These are phyloP conservation scores for Apamea epomidion DNA, from an alignment of 2,888 invertebrate species.

Conservation along the genomic window DNA sequence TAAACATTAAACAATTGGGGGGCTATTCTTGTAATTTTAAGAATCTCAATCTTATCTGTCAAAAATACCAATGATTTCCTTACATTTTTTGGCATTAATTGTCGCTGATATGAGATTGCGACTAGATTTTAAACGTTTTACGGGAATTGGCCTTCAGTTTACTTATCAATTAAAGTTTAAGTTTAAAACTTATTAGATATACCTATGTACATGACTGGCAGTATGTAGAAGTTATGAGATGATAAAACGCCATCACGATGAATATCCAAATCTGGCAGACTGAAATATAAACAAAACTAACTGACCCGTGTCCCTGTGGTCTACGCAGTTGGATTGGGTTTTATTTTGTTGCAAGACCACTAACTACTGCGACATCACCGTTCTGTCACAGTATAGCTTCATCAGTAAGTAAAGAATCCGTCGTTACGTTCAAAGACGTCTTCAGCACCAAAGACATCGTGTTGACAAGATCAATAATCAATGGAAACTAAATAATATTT, in stretches of 20 bases:
- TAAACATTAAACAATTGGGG: background rate
- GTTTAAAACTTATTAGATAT: too few species aligned
- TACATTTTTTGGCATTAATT: too few species aligned
- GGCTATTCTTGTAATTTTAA: too few species aligned
- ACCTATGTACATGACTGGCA: background rate
- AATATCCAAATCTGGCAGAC: constrained; percentile 17
- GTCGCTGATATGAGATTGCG: too few species aligned
- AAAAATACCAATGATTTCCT: too few species aligned
- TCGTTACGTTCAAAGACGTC: background rate
- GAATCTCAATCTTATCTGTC: too few species aligned
- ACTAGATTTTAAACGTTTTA: too few species aligned
- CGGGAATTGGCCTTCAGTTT: background rate
- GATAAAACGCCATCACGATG: constrained; percentile 26
- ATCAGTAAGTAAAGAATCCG: background rate
- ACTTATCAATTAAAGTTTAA: background rate
- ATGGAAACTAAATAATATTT: background rate
- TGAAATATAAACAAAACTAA: constrained; percentile 18
- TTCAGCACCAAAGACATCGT: background rate
- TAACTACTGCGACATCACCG: constrained; percentile 10
- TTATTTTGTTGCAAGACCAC: constrained; percentile 13
- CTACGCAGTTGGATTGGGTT: constrained; percentile 47
- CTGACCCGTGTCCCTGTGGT: constrained; percentile 15
- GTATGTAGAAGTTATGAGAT: background rate
- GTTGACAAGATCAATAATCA: background rate
- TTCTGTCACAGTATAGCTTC: background rate